Base-by-base conservation (phyloP, 2,888 invertebrate genomes). In the Alentia gelatinosa region DNA sequence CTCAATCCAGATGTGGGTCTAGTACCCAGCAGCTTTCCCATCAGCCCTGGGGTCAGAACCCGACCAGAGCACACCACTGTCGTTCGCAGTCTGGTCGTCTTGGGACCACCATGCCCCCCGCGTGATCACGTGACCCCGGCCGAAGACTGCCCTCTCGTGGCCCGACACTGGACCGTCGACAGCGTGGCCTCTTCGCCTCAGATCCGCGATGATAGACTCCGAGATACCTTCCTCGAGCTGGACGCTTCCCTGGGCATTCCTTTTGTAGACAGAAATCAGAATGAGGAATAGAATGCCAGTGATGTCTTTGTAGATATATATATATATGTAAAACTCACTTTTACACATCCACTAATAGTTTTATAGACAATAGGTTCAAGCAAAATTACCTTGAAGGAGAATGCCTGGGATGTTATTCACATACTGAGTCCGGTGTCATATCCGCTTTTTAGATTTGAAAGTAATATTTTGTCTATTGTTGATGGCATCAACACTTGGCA, bases 101-200 rank as follows among this genome's bases (percentile, higher is more conserved):
- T 56, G 0, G 12, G 79, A 39, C 63, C 30, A 63, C 92, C 92
- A 92, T 3, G 92, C 91, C 3, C 95, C 95, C 47, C 93, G 92
- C 5, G 95, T 94, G 89, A 96, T 96, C 7, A 95, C 93, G 90
- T 96, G 96, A n/a, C 95, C 96, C 88, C 94, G 92, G 0, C 96
- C 95, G 93, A 96, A 95, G 23, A 93, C 15, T n/a, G 92, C 84
- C 30, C 95, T 92, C 0, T 93, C 91, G 75, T 92, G 92, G 5
- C 94, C 94, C 7, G 89, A 90, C 0, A 94, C 91, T 9, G 94
- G 92, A 30, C 92, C 92, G 0, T 92, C 90, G 0, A 94, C 91
- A 3, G 91, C 91, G 91, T 95, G 95, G 47, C 95, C 95, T 89
- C 94, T 93, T 0, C 91, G 90, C 30, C 91, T 63, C 23, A 95